Conservation (phyloP, 2,888 invertebrate species). For the Synergus laeviventris region DNA sequence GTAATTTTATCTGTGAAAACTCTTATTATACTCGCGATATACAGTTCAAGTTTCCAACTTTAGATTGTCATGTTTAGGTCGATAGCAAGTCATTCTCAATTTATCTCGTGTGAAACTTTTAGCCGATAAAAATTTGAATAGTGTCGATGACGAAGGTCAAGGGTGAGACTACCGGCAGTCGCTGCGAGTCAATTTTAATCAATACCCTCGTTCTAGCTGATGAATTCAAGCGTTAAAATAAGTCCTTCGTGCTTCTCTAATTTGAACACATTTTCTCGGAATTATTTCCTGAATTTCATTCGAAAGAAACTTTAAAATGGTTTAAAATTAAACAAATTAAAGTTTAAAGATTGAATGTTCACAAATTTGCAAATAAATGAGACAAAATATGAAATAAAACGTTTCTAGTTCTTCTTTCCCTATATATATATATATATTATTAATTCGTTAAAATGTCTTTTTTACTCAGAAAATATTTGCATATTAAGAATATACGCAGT, state of each 20-base stretch:
- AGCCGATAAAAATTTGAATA: slow-evolving; percentile 15
- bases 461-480: background rate
- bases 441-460: too few relatives aligned
- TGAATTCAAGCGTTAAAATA: slow-evolving; percentile 15
- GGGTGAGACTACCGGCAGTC: slow-evolving; percentile 12
- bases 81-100: background rate
- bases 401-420: too few relatives aligned
- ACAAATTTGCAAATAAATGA: background rate
- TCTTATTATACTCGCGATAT: too few relatives aligned
- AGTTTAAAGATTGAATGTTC: background rate
- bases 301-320: background rate
- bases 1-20: background rate
- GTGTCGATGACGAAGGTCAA: slow-evolving; percentile 40
- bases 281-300: background rate
- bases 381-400: too few relatives aligned
- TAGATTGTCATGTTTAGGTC: background rate
- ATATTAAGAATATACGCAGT: background rate
- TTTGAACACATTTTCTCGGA: background rate
- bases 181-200: slow-evolving; percentile 14
- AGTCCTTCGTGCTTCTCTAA: background rate
- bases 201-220: slow-evolving; percentile 30
- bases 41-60: background rate
- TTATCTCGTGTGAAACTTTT: background rate
- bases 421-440: too few relatives aligned
- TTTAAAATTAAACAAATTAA: background rate